Evolutionary conservation across 2,797 vertebrate species (phyloP), one percentile per base, ranked within the genome.

Genomic region (Vultur gryphus): DNA sequence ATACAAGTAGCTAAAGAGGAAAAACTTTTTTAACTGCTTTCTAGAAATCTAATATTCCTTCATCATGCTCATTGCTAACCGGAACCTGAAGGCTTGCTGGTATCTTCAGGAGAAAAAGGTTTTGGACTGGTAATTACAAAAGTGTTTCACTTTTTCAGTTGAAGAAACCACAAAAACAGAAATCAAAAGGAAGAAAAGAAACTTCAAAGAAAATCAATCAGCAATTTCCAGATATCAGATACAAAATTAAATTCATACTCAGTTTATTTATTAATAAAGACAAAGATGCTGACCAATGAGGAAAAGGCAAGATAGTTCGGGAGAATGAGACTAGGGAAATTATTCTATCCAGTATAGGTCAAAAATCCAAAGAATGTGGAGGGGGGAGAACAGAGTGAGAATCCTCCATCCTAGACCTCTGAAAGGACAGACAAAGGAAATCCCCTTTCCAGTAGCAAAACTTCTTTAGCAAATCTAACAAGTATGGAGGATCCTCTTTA

Each of bases 321-420:
- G 16, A 59, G 39, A 88, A 35, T 35, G 11, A 66, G 6, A 28
- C 10, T 64, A 20, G 1, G 9, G 5, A 51, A 82, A 66, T 66
- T 1, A 54, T 48, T 7, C 6, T 71, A 25, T 26, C 14, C 14
- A 5, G 17, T 49, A 43, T 4, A 66, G 6, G 46, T 66, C 10
- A 80, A 66, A 94, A 76, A 67, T 52, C 3, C 12, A 43, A 59
- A 72, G 28, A 39, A 39, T 13, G 0, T 61, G 11, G 33, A 46
- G 8, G 0, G 5, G 3, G 3, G 3, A 57, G 10, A 89, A 71
- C 6, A 76, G 26, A 52, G 12, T 0, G 0, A 52, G 17, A 52
- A 77, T 41, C 15, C 6, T 71, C 16, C 16, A 48, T 24, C 7
- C 25, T 44, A 51, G 28, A 65, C 6, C 6, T 88, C 52, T 59